phyloP scores from a whole-genome alignment of 2,113 vertebrate genomes.

The Tenrec ecaudatus region DNA sequence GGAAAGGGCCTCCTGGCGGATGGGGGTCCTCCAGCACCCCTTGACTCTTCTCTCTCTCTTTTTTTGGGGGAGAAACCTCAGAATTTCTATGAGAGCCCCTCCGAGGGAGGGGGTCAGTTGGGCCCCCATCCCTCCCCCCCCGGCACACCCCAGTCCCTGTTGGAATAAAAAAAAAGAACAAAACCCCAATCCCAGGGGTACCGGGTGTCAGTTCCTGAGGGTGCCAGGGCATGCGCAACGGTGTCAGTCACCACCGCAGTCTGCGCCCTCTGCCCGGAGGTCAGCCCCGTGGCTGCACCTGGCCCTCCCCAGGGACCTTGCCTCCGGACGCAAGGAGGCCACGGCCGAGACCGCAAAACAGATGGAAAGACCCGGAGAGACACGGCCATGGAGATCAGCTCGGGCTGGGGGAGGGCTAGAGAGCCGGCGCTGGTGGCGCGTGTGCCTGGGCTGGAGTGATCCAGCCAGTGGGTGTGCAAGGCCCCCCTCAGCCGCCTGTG shows the following conservation, averaged over 20 bases:
- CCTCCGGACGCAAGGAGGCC: conserved; percentile 62
- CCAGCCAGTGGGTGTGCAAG: background rate
- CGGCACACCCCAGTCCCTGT: conserved; percentile 75
- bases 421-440: background rate
- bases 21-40: conserved; percentile 71
- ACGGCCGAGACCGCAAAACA: conserved; percentile 68
- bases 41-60: conserved; percentile 79
- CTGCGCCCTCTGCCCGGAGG: background rate
- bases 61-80: conserved; percentile 79
- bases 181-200: conserved; percentile 70
- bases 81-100: conserved; percentile 82
- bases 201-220: conserved; percentile 62
- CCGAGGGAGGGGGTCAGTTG: conserved; percentile 74
- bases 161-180: conserved; percentile 84
- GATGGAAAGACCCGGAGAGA: conserved; percentile 62
- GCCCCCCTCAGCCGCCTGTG: conserved; percentile 9
- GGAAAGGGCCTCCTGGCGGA: conserved; percentile 62
- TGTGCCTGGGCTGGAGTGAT: background rate
- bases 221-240: background rate
- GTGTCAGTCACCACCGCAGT: background rate
- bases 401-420: conserved; percentile 31
- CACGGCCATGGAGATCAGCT: conserved; percentile 48
- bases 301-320: conserved; percentile 61
- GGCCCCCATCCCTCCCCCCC: conserved; percentile 55
- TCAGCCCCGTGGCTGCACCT: conserved; percentile 17